Conservation (phyloP, 2,888 invertebrate genomes). For the Psylliodes chrysocephalus region DNA sequence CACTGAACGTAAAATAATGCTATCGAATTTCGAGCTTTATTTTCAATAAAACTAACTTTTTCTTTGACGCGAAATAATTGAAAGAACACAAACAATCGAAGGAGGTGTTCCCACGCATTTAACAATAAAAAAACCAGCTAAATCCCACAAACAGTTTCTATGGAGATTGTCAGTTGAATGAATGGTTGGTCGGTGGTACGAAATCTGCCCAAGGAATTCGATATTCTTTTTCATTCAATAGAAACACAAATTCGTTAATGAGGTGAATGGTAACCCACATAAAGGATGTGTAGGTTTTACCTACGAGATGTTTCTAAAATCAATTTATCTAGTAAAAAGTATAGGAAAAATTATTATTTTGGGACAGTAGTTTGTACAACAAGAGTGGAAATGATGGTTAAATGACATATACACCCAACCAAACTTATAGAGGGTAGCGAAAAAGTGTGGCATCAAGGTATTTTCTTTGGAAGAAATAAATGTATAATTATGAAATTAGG, state of each 20-base stretch:
- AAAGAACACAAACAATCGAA: conserved; percentile 38
- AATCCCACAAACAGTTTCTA: conserved; percentile 38
- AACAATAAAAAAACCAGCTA: conserved; percentile 25
- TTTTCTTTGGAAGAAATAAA: no score
- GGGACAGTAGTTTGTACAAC: no score
- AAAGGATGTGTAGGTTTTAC: neutral
- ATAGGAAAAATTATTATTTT: no score
- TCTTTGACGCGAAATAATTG: conserved; percentile 41
- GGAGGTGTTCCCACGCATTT: conserved; percentile 48
- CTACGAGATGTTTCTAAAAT: no score
- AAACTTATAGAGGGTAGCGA: no score
- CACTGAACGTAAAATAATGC: neutral
- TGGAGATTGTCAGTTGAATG: conserved; percentile 30
- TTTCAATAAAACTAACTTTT: conserved; percentile 39
- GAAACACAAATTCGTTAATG: conserved; percentile 17
- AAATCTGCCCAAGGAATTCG: conserved; percentile 44
- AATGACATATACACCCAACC: no score
- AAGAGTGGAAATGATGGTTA: no score
- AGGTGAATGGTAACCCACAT: conserved; percentile 15
- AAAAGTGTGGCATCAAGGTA: no score
- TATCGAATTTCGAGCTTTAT: neutral
- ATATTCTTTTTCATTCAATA: conserved; percentile 39
- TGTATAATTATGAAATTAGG: no score
- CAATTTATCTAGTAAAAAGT: no score
- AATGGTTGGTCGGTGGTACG: conserved; percentile 33